Conservation (phyloP, 2,113 vertebrate species). For the Hydropotes inermis region DNA sequence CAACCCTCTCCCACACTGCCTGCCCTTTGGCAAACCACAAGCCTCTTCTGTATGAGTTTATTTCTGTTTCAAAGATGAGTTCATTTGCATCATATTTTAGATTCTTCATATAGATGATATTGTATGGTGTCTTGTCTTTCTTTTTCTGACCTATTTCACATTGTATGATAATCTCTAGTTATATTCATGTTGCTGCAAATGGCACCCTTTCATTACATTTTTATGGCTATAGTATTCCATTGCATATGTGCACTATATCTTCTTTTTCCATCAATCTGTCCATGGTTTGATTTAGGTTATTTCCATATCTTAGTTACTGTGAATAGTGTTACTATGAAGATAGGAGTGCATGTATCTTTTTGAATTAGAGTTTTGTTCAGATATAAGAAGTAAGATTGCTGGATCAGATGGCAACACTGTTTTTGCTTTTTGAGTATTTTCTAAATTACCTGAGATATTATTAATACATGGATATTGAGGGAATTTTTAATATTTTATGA, state of each 20-base stretch:
- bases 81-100: not conserved
- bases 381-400: not conserved
- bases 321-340: not conserved
- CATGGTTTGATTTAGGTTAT: not conserved
- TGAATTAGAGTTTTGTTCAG: not conserved
- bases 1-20: not conserved
- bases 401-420: not conserved
- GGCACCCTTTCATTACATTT: not conserved
- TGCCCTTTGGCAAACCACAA: not conserved
- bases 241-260: no score
- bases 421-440: not conserved
- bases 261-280: not conserved
- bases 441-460: not conserved
- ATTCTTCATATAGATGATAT: not conserved
- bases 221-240: not conserved
- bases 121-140: not conserved
- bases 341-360: not conserved
- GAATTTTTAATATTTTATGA: not conserved
- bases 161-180: not conserved
- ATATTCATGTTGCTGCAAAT: not conserved
- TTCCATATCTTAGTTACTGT: not conserved
- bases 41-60: not conserved
- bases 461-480: not conserved
- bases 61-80: not conserved
- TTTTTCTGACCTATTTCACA: not conserved